Base-by-base conservation (phyloP, 2,797 vertebrate genomes). In the Paratrypauchen microcephalus region DNA sequence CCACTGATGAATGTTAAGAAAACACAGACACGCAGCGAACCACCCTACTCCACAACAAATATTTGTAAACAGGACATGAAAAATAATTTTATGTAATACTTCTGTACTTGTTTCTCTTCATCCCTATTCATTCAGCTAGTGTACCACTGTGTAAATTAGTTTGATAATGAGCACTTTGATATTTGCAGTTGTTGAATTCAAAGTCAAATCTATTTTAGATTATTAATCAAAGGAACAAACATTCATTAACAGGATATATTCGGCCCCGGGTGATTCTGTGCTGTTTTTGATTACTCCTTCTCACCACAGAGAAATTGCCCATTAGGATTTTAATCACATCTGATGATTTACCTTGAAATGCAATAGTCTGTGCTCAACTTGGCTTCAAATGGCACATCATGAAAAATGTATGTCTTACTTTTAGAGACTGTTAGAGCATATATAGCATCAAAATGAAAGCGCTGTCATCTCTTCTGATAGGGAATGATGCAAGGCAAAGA, bases 401-500 rank as follows among this genome's bases (percentile, higher is more conserved):
- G 28, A 30, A 59, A 59, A 59, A 39, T 30, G 16, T 30, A 19
- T 19, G 19, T 32, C 56, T 60, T 60, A 19, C 18, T n/a, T 60
- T 60, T 11, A 12, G 30, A 32, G 30, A 60, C 28, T n/a, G 8
- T 60, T 32, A 32, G 56, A 58, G 56, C 15, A 30, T 16, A 56
- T 52, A 52, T n/a, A 13, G 56, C 15, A 28, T 21, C 28, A 39
- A n/a, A 62, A 39, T 61, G 9, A 39, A 61, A 61, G 11, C 1
- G 19, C 32, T 61, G 32, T 39, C 19, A 39, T 61, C 4, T 41
- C n/a, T 18, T 23, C 23, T 41, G 54, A 54, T 66, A 4, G 15
- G 7, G 23, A 64, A 26, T 79, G 61, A 78, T 75, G 78, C 75
- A 72, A 79, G 56, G 66, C 69, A 23, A 16, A 50, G 69, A 68